phyloP scores from a whole-genome alignment of 2,113 vertebrate species.

The Cercocebus atys region DNA sequence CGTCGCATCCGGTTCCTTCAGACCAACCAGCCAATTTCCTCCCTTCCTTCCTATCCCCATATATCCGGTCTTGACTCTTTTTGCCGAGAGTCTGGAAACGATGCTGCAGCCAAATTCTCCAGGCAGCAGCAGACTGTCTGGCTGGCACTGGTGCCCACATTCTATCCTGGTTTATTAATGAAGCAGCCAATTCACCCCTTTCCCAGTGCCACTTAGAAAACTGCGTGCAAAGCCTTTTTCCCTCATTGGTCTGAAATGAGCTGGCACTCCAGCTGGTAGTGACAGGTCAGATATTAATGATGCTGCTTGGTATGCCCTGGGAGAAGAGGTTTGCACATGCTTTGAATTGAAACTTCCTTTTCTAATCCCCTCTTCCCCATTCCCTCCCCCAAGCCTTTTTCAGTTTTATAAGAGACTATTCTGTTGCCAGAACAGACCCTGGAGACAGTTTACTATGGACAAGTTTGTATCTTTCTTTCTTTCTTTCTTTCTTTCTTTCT shows the following conservation, averaged over 20 bases:
- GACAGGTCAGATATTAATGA: background rate
- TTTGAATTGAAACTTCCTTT: background rate
- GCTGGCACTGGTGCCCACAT: background rate
- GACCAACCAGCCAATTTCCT: background rate
- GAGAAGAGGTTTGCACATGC: background rate
- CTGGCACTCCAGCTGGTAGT: background rate
- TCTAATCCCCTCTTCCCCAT: background rate
- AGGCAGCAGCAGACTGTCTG: background rate
- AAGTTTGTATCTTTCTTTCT: background rate
- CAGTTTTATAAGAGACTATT: background rate
- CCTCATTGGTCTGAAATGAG: background rate
- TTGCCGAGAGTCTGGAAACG: background rate
- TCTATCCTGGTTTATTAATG: background rate
- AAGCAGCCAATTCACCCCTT: background rate
- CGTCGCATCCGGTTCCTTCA: background rate
- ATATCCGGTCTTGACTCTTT: background rate
- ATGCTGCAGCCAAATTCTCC: background rate
- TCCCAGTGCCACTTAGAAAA: background rate
- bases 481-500: too few relatives aligned
- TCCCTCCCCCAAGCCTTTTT: background rate
- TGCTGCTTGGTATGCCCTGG: background rate
- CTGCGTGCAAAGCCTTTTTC: background rate
- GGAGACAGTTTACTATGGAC: background rate
- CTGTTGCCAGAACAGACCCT: background rate
- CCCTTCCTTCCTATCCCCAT: slow-evolving; percentile 23